Conservation (phyloP, 2,113 vertebrate species). For the Coryphaenoides rupestris region DNA sequence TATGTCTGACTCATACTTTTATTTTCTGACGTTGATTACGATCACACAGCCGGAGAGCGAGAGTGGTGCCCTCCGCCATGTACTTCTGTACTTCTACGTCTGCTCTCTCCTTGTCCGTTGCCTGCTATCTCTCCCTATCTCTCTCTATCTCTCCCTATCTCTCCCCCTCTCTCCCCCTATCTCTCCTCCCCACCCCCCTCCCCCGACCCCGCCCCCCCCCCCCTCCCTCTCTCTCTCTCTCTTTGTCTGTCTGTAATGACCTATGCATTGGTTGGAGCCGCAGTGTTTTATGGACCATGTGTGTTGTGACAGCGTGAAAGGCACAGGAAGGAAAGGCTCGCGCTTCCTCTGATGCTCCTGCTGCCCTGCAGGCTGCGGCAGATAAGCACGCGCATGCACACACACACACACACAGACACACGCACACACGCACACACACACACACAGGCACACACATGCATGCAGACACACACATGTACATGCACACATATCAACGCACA, state of each 20-base stretch:
- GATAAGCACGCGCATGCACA: constrained; percentile 64
- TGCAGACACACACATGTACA: constrained; percentile 23
- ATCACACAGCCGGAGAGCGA: not conserved
- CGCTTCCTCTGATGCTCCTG: constrained; percentile 73
- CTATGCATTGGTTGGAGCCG: constrained; percentile 41
- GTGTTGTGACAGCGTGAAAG: constrained; percentile 71
- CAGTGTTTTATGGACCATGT: constrained; percentile 52
- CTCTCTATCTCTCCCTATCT: not conserved
- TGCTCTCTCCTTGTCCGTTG: not conserved
- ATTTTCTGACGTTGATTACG: not conserved
- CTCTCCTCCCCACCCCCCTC: not conserved
- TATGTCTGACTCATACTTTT: not conserved
- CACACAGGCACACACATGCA: constrained; percentile 35
- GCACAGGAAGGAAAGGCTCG: constrained; percentile 75
- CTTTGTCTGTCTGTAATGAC: constrained; percentile 5
- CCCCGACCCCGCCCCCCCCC: not conserved
- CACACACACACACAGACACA: constrained; percentile 27
- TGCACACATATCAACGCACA: constrained; percentile 33
- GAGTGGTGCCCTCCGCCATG: not conserved
- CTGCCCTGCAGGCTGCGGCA: constrained; percentile 62
- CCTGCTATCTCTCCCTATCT: not conserved
- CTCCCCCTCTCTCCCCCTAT: not conserved
- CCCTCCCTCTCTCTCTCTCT: not conserved
- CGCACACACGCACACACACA: constrained; percentile 8
- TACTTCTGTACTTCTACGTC: not conserved